Evolutionary conservation across 2,113 vertebrate species (phyloP), one percentile per base, ranked within the genome.

Genomic region (Fukomys damarensis): DNA sequence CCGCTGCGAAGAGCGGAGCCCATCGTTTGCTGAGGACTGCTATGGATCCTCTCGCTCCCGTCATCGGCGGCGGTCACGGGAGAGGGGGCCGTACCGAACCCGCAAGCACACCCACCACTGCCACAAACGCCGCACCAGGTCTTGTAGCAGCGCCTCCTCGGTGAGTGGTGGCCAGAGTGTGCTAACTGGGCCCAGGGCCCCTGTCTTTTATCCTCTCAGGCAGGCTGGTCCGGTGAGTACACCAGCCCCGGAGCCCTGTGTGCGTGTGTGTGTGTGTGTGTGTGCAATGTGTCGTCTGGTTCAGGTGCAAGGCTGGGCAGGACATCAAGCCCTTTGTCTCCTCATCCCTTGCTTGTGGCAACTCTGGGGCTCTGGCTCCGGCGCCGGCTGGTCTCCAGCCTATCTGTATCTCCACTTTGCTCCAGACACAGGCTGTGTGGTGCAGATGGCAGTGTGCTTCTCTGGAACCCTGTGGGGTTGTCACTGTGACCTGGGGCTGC

Each of bases 71-170:
- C 94, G 98, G 52, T 98, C 98, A 19, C 92, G 98, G 7, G 98
- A 98, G 83, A 84, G 98, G 56, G 98, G 95, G 52, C 98, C 98
- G 1, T 98, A 98, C 61, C 97, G 97, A 28, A 94, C 97, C 7
- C 93, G 49, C 74, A 98, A 97, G 38, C 98, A 98, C 2, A 98
- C 97, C 89, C 98, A 98, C 1, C 97, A 91, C 95, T 99, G 98
- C 97, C 96, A 98, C 81, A 98, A 98, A 86, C 99, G 98, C 96
- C 98, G 98, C 97, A 99, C 98, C 98, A 98, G 98, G 98, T 99
- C 99, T 98, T 99, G 98, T 98, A 99, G 99, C 98, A 98, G 98
- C 83, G 97, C 98, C 96, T 99, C 99, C 98, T 99, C 98, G 99
- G 99, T 99, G 98, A 99, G 99, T 99, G 98, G 97, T 98, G 96